phyloP scores from a whole-genome alignment of 2,113 vertebrate genomes.

The Xenopus borealis region DNA sequence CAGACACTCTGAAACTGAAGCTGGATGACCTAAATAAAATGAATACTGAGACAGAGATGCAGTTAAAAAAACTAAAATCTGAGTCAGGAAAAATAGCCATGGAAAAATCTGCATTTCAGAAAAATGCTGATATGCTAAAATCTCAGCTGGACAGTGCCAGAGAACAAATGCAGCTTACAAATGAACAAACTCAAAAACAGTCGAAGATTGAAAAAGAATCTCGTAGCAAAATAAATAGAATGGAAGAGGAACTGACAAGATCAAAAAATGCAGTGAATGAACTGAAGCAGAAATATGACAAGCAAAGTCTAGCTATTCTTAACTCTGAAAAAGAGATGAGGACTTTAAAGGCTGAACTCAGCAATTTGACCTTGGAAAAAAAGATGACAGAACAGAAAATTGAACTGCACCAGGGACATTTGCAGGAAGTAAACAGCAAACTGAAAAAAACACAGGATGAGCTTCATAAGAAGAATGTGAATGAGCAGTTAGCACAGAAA shows the following conservation, averaged over 20 bases:
- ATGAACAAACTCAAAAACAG: constrained; percentile 84
- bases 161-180: constrained; percentile 79
- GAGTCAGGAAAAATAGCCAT: constrained; percentile 71
- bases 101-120: constrained; percentile 81
- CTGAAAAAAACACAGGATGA: constrained; percentile 75
- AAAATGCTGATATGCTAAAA: constrained; percentile 78
- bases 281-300: constrained; percentile 75
- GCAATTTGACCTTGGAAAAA: constrained; percentile 67
- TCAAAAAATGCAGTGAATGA: constrained; percentile 66
- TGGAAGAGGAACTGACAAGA: constrained; percentile 75
- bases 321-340: constrained; percentile 74
- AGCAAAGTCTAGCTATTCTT: constrained; percentile 63
- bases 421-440: constrained; percentile 72
- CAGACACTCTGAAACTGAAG: constrained; percentile 68
- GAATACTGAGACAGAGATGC: constrained; percentile 74
- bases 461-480: constrained; percentile 73
- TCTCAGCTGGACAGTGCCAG: constrained; percentile 80
- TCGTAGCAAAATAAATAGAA: constrained; percentile 76
- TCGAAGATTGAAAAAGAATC: constrained; percentile 80
- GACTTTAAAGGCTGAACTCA: constrained; percentile 73
- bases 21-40: constrained; percentile 75
- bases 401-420: constrained; percentile 70
- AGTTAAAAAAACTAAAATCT: constrained; percentile 68
- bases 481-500: constrained; percentile 73
- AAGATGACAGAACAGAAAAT: constrained; percentile 70